These are phyloP conservation scores for Menidia menidia DNA, from an alignment of 2,797 vertebrate species.

Conservation along the genomic window DNA sequence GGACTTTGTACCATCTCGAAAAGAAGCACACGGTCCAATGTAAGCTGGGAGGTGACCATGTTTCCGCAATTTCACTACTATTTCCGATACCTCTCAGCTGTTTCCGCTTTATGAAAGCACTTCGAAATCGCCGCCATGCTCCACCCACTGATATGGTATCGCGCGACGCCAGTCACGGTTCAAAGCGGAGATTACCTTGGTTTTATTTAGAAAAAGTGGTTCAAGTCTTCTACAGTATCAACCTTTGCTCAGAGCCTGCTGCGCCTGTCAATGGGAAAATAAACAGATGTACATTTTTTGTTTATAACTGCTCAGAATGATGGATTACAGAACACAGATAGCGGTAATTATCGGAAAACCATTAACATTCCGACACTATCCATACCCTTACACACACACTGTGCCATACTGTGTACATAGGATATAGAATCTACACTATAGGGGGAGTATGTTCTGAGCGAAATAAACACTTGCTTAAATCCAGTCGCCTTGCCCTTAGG, in stretches of 20 bases:
- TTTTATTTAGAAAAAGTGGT: slow-evolving; percentile 56
- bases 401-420: slow-evolving; percentile 54
- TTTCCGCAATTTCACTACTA: slow-evolving; percentile 51
- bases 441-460: slow-evolving; percentile 51
- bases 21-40: slow-evolving; percentile 8
- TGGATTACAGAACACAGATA: slow-evolving; percentile 79
- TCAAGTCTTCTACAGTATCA: slow-evolving; percentile 51
- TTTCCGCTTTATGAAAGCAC: slow-evolving; percentile 8
- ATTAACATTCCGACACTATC: slow-evolving; percentile 82
- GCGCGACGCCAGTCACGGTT: slow-evolving; percentile 63
- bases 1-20: slow-evolving; percentile 6
- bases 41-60: slow-evolving; percentile 29
- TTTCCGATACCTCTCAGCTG: slow-evolving; percentile 39
- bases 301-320: slow-evolving; percentile 73
- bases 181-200: slow-evolving; percentile 65
- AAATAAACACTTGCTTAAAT: slow-evolving; percentile 71
- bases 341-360: slow-evolving; percentile 81
- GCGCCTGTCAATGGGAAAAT: slow-evolving; percentile 67
- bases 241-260: slow-evolving; percentile 46
- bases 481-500: slow-evolving; percentile 70
- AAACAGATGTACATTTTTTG: slow-evolving; percentile 77
- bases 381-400: slow-evolving; percentile 60
- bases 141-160: slow-evolving; percentile 47
- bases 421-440: slow-evolving; percentile 58
- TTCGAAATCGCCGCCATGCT: slow-evolving; percentile 20